Base-by-base conservation (phyloP, 2,888 invertebrate genomes). In the Salpingus planirostris region DNA sequence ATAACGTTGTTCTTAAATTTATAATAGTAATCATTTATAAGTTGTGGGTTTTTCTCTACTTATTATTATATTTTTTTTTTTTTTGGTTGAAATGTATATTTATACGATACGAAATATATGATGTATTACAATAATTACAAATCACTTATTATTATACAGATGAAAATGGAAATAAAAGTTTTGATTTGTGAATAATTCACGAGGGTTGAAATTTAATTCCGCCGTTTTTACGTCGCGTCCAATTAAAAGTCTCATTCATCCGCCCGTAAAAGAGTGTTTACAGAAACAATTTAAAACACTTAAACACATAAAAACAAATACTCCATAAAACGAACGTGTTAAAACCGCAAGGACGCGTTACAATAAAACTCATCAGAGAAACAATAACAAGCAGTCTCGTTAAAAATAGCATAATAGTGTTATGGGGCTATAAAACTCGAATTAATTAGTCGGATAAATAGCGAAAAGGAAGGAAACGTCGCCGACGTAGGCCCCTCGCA, bases 291-390 rank as follows among this genome's bases (percentile, higher is more conserved):
- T 35, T 32, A 35, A n/a, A n/a, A 35, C 35, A 39, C 39, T 32
- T 35, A 39, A 35, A 39, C 35, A 35, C 39, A 39, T 35, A 39
- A 39, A 39, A 39, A 39, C 27, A 35, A 39, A 39, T 33, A 39
- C 35, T 36, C 36, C 36, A 36, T 36, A 36, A 36, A 36, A 36
- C 31, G 22, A 31, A 34, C 36, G 34, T 40, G 37, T 33, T 40
- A 37, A 34, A 36, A 40, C 36, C 34, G 34, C 40, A 40, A 40
- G 40, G 40, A 29, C 35, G 36, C 30, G 27, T 35, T 39, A 39
- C 39, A 38, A 38, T 38, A 38, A 38, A 38, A 38, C 31, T 31
- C 38, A 38, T 36, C 36, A 27, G 30, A 38, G 36, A 36, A 36
- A 36, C 35, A 38, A 38, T 34, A 38, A 38, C 31, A 38, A 35